Base-by-base conservation (phyloP, 2,888 invertebrate genomes). In the Drosophila rellima region DNA sequence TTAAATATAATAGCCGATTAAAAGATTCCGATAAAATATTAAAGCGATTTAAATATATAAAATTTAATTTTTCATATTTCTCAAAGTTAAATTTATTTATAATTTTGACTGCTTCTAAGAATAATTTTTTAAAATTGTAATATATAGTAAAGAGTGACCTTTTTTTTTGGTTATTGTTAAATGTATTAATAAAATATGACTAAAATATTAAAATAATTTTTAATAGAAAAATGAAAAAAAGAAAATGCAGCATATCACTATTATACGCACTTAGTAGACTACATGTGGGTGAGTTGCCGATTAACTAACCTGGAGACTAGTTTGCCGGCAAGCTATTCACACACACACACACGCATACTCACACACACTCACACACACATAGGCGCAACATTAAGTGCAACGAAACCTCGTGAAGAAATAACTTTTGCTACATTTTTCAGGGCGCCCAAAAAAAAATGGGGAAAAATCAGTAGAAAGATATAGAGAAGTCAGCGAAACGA, bases 351-450 rank as follows among this genome's bases (percentile, higher is more conserved):
- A 40, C 15, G 15, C 26, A 18, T 47, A 42, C 42, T 40, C 35
- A 56, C 23, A 18, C 17, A 61, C 29, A 37, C 8, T 48, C 45
- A 35, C 47, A 64, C 65, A 50, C 29, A 31, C 18, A 60, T 44
- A 55, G 55, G 54, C 33, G 59, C 54, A 68, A 72, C 71, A 78
- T 75, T 77, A 82, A 80, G 86, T 82, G 85, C 78, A 76, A 52
- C 65, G 80, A 67, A 64, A 83, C 75, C 48, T 78, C 74, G 74
- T 78, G 76, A 88, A 85, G 84, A 88, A 85, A 83, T 79, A 86
- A 88, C 83, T 88, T 88, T 85, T 80, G 88, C 79, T 48, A 86
- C 85, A 83, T 78, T 80, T 78, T 70, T 26, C 76, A 70, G 66
- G 42, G 56, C 45, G 40, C 63, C 71, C 65, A 40, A 82, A 87